Evolutionary conservation across 2,888 invertebrate species (phyloP).

Genomic region (Drosophila demipolita): DNA sequence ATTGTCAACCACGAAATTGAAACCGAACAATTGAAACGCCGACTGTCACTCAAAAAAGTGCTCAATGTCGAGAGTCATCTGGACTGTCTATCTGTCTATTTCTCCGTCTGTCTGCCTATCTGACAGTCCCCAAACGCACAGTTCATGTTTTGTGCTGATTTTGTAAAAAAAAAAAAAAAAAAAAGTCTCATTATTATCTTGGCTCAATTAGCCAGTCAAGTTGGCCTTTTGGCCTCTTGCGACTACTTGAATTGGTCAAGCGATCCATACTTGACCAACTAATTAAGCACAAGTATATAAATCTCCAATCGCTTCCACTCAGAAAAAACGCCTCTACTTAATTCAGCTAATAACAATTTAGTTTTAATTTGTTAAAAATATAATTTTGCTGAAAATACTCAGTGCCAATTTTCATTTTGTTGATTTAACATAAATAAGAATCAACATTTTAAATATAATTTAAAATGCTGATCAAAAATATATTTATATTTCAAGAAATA

Average conservation of each 20-base stretch:
- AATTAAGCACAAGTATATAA: slow-evolving; percentile 23
- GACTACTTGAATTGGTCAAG: slow-evolving; percentile 29
- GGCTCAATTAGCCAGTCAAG: slow-evolving; percentile 62
- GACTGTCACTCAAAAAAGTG: slow-evolving; percentile 54
- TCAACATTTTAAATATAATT: too few relatives aligned
- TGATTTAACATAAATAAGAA: too few relatives aligned
- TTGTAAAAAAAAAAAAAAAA: not conserved
- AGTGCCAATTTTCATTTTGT: too few relatives aligned
- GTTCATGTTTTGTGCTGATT: slow-evolving; percentile 42
- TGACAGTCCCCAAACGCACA: slow-evolving; percentile 45
- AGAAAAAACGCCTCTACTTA: not conserved
- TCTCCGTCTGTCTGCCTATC: slow-evolving; percentile 2
- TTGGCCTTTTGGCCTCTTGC: slow-evolving; percentile 62
- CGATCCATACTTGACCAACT: slow-evolving; percentile 41
- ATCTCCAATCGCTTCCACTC: not conserved
- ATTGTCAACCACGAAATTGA: slow-evolving; percentile 81
- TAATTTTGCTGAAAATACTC: too few relatives aligned
- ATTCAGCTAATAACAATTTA: not conserved
- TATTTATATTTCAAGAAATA: too few relatives aligned
- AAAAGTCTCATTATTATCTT: slow-evolving; percentile 37
- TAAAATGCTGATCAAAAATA: too few relatives aligned
- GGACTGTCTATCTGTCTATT: not conserved
- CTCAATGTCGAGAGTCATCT: slow-evolving; percentile 66
- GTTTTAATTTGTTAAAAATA: not conserved
- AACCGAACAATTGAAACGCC: slow-evolving; percentile 75